These are phyloP conservation scores for Penelope pileata DNA, from an alignment of 2,113 vertebrate species.

Conservation along the genomic window DNA sequence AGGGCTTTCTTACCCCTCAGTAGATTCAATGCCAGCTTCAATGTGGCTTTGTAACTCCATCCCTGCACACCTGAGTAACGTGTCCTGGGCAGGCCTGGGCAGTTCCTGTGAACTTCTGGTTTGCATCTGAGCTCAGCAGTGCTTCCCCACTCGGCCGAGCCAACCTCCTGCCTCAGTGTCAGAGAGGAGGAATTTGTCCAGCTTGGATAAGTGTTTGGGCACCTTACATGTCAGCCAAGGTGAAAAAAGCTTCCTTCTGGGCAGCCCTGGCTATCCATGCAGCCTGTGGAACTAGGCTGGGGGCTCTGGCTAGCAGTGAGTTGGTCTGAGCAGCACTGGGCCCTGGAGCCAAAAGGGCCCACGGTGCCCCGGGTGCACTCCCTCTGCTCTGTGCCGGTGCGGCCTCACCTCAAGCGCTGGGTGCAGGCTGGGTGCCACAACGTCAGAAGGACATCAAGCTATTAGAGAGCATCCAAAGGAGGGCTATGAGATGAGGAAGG, in stretches of 20 bases:
- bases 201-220: neutral
- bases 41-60: neutral
- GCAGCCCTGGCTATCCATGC: too few species aligned
- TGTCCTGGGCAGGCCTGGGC: neutral
- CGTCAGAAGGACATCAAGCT: too few species aligned
- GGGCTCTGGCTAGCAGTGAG: too few species aligned
- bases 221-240: neutral
- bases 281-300: too few species aligned
- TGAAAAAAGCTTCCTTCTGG: neutral
- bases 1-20: neutral
- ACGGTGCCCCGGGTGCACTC: too few species aligned
- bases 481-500: too few species aligned
- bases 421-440: too few species aligned
- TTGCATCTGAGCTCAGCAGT: neutral
- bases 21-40: neutral
- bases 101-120: neutral
- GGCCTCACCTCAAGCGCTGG: too few species aligned
- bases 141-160: rapidly evolving
- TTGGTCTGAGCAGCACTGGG: too few species aligned
- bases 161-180: neutral
- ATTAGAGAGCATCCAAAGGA: too few species aligned
- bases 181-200: neutral
- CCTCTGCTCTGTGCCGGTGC: too few species aligned
- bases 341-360: too few species aligned
- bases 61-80: neutral